phyloP scores from a whole-genome alignment of 2,113 vertebrate species.

The Columba janthina region DNA sequence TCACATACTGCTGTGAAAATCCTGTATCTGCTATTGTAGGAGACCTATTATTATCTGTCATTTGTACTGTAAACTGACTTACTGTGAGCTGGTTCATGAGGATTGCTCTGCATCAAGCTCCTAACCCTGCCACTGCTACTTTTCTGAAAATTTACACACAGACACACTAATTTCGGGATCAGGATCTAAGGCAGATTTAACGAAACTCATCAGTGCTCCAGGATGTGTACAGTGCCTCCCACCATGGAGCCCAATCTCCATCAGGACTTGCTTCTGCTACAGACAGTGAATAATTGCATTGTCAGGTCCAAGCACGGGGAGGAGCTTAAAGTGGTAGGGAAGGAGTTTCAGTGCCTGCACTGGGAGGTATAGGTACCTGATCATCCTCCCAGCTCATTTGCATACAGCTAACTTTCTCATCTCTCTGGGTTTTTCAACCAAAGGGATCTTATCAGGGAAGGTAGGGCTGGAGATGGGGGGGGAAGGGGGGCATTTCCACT shows the following conservation, averaged over 20 bases:
- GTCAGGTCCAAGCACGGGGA: background rate
- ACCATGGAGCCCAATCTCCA: background rate
- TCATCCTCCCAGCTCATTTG: background rate
- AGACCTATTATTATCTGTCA: slow-evolving; percentile 20
- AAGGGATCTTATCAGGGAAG: background rate
- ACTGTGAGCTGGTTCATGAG: background rate
- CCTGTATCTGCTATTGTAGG: background rate
- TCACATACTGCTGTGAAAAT: background rate
- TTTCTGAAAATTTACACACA: background rate
- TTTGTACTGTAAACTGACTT: slow-evolving; percentile 16
- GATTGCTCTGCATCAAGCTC: background rate
- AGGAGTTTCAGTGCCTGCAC: background rate
- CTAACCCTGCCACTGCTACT: background rate
- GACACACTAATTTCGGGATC: background rate
- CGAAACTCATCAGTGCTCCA: background rate
- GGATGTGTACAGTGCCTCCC: background rate
- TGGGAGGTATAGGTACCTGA: fast-evolving
- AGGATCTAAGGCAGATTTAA: background rate
- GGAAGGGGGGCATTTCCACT: background rate
- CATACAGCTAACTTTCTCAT: background rate
- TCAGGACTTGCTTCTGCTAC: background rate
- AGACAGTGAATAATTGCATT: background rate
- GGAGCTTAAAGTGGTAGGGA: background rate
- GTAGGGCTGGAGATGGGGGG: background rate
- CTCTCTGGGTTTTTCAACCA: background rate